Conservation (phyloP, 1,140 invertebrate genomes). For the Brachionus sp. region DNA sequence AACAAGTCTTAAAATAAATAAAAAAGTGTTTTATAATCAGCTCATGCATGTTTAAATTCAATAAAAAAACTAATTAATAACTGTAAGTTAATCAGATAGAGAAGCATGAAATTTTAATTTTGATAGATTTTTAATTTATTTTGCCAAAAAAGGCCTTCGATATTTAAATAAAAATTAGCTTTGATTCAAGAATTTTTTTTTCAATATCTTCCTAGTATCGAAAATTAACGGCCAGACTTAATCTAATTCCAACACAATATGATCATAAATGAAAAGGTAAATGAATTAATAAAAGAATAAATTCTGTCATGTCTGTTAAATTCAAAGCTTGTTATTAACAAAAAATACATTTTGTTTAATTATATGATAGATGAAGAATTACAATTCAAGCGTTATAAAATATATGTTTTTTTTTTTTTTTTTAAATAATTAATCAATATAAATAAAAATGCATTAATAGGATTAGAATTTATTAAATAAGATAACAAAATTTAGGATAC, state of each 20-base stretch:
- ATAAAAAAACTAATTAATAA: neutral
- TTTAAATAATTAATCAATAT: neutral
- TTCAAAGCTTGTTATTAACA: neutral
- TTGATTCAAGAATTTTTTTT: neutral
- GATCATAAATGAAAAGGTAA: slow-evolving; percentile 9
- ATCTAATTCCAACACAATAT: neutral
- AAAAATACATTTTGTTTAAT: neutral
- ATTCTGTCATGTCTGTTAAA: neutral
- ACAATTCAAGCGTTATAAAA: neutral
- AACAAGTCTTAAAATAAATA: neutral
- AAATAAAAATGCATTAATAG: neutral
- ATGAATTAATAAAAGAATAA: neutral
- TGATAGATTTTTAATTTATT: too few relatives aligned
- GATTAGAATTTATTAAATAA: neutral
- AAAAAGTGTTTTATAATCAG: neutral
- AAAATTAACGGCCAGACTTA: neutral
- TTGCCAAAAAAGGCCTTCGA: too few relatives aligned
- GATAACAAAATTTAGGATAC: neutral
- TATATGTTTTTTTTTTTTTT: neutral
- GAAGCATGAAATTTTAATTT: neutral
- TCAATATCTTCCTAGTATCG: neutral
- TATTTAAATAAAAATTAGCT: too few relatives aligned
- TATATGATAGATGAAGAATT: neutral
- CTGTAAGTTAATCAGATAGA: neutral
- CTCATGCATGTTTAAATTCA: neutral